Conservation (phyloP, 2,888 invertebrate species). For the Maniola hyperantus region DNA sequence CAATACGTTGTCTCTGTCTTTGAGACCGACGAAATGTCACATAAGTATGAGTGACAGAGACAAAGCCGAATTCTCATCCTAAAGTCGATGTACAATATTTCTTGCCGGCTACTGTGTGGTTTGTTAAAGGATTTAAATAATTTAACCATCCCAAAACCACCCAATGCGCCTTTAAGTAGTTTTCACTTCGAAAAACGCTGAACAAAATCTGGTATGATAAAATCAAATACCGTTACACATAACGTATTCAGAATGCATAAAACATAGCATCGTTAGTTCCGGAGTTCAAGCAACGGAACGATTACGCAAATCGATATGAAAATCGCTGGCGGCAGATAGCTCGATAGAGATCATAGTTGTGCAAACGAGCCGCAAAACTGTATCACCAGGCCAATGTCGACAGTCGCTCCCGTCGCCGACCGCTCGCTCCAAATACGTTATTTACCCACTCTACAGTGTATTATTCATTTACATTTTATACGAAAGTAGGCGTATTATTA, state of each 20-base stretch:
- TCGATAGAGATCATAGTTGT: constrained; percentile 48
- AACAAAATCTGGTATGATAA: not conserved
- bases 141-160: too few relatives aligned
- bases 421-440: constrained; percentile 36
- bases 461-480: constrained; percentile 21
- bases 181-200: not conserved
- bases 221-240: constrained; percentile 1
- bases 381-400: constrained; percentile 70
- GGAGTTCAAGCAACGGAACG: constrained; percentile 29
- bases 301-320: constrained; percentile 39
- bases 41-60: too few relatives aligned
- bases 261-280: constrained; percentile 31
- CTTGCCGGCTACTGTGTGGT: too few relatives aligned
- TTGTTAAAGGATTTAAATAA: too few relatives aligned
- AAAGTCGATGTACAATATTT: too few relatives aligned
- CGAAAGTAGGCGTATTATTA: not conserved
- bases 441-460: constrained; percentile 24
- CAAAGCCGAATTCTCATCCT: too few relatives aligned
- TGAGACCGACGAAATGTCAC: too few relatives aligned
- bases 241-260: constrained; percentile 24
- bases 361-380: constrained; percentile 52
- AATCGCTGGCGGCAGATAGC: constrained; percentile 34
- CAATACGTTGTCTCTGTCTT: too few relatives aligned
- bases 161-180: too few relatives aligned
- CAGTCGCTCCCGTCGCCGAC: constrained; percentile 62